Evolutionary conservation across 2,888 invertebrate genomes (phyloP).

Genomic region (Pseudococcus viburni): DNA sequence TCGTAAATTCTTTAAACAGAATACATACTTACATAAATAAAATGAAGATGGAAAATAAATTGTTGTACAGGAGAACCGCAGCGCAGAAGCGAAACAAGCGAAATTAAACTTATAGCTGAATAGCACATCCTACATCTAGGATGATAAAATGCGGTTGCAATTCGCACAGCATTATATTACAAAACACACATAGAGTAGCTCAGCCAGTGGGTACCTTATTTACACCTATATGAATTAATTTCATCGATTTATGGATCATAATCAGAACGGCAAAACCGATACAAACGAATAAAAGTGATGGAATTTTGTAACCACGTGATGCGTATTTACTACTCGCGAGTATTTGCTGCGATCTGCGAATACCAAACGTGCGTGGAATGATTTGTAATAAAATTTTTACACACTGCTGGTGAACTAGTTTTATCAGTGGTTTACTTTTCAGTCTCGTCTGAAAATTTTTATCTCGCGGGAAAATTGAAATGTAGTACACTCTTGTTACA

Average conservation of each 20-base stretch:
- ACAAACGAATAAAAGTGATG: slow-evolving; percentile 39
- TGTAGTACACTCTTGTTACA: slow-evolving; percentile 34
- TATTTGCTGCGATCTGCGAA: not conserved
- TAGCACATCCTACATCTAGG: not conserved
- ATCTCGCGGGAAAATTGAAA: slow-evolving; percentile 52
- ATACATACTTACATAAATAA: slow-evolving; percentile 41
- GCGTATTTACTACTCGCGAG: not conserved
- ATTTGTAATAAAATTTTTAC: slow-evolving; percentile 53
- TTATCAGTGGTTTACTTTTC: slow-evolving; percentile 53
- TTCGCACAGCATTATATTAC: slow-evolving; percentile 41
- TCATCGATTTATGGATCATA: slow-evolving; percentile 49
- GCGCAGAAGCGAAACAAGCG: slow-evolving; percentile 51
- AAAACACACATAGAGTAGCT: not conserved
- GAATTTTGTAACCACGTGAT: slow-evolving; percentile 49
- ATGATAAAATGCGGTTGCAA: slow-evolving; percentile 57
- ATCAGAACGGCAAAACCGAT: slow-evolving; percentile 57
- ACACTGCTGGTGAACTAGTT: slow-evolving; percentile 52
- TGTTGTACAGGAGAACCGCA: not conserved
- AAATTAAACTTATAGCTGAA: slow-evolving; percentile 27
- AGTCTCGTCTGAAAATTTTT: slow-evolving; percentile 21
- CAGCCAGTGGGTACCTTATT: not conserved
- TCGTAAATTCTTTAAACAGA: slow-evolving; percentile 45
- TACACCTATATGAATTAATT: slow-evolving; percentile 52
- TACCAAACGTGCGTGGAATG: slow-evolving; percentile 24
- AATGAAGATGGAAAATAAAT: slow-evolving; percentile 41